Evolutionary conservation across 2,888 invertebrate genomes (phyloP), one percentile per base, ranked within the genome.

Genomic region (Colletes collaris): DNA sequence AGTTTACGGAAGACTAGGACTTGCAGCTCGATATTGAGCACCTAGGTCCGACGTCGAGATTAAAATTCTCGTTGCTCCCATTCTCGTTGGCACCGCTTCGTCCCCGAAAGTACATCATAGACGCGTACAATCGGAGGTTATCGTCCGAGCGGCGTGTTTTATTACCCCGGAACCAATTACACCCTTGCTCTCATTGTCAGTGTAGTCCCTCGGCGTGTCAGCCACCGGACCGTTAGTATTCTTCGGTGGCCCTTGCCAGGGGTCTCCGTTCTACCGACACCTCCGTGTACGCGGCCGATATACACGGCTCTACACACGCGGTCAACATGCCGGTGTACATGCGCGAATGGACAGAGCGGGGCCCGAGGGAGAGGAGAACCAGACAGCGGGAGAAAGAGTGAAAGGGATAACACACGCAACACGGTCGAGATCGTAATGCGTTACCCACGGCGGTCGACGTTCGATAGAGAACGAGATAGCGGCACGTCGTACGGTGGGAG

Each of bases 401-500:
- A 72, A 56, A 71, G 52, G 64, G 58, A 50, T 40, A 50, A 49
- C 59, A 59, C 82, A 66, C 78, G 59, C 60, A 71, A 79, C 69
- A 66, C 66, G 70, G 50, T 53, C 70, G 83, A 71, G 86, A 86
- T 81, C 79, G 78, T 74, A 83, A 87, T 78, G 86, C 83, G 86
- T 86, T 85, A 86, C 83, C 72, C 78, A 83, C 75, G 77, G 76
- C 83, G 86, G 77, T 86, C 76, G 81, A 83, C 79, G 86, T 79
- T 80, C 82, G 87, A 88, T 87, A 83, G 86, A 81, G 79, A 87
- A 81, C 63, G 78, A 84, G 88, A 89, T 89, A 87, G 84, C 87
- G 83, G 87, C 88, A 76, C 83, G 82, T 86, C 85, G 84, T 87
- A 83, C 85, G 86, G 85, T 87, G 86, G 84, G 81, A 86, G 86